Evolutionary conservation across 1,140 invertebrate genomes (phyloP).

Genomic region (Platyscapa corneri): DNA sequence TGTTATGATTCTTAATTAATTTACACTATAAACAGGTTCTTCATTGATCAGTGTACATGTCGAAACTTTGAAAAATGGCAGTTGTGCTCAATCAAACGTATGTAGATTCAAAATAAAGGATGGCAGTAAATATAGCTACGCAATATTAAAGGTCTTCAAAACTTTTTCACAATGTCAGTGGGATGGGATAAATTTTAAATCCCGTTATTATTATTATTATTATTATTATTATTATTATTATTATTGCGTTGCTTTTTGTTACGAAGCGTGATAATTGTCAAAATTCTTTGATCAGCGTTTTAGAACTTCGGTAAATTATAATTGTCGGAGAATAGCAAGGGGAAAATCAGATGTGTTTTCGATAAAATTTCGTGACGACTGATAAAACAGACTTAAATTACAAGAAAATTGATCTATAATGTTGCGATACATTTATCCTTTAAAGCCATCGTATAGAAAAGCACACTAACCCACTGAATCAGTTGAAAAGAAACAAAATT

Average conservation of each 20-base stretch:
- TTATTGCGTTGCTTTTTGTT: not conserved
- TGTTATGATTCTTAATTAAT: constrained; percentile 61
- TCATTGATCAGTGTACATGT: constrained; percentile 56
- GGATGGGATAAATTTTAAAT: too few relatives aligned
- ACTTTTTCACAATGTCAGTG: constrained; percentile 17
- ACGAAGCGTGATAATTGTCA: not conserved
- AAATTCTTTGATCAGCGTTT: not conserved
- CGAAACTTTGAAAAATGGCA: constrained; percentile 68
- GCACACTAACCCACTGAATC: constrained; percentile 65
- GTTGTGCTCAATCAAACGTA: constrained; percentile 68
- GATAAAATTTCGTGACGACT: too few relatives aligned
- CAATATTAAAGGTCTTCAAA: constrained; percentile 42
- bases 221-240: too few relatives aligned
- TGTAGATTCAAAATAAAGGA: constrained; percentile 62
- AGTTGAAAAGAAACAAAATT: constrained; percentile 43
- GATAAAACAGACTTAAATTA: too few relatives aligned
- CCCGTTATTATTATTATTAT: too few relatives aligned
- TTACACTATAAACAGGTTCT: constrained; percentile 65
- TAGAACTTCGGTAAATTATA: not conserved
- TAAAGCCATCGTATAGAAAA: constrained; percentile 52
- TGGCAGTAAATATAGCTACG: constrained; percentile 67
- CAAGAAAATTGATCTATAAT: too few relatives aligned
- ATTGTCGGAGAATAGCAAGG: too few relatives aligned
- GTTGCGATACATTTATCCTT: not conserved
- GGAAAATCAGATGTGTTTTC: too few relatives aligned